These are phyloP conservation scores for Drosophila pseudotakahashii DNA, from an alignment of 2,888 invertebrate genomes.

Conservation along the genomic window DNA sequence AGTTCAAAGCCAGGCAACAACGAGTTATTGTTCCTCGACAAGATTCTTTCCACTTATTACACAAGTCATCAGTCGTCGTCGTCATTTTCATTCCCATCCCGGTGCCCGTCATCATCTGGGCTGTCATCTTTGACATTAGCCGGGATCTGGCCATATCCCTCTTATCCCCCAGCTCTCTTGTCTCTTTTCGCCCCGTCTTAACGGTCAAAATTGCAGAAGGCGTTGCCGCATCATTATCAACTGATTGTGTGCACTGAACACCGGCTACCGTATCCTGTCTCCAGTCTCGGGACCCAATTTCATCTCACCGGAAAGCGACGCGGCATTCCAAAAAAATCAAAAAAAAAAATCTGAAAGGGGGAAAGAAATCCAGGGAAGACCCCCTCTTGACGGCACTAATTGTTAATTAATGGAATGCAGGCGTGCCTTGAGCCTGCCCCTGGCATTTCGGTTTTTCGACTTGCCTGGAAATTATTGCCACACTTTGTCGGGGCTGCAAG, in stretches of 20 bases:
- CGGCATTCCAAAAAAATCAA: constrained; percentile 22
- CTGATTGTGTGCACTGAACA: constrained; percentile 51
- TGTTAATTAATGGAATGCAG: constrained; percentile 75
- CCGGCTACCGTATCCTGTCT: constrained; percentile 69
- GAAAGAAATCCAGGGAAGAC: constrained; percentile 2
- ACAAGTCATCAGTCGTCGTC: constrained; percentile 68
- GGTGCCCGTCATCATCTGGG: constrained; percentile 54
- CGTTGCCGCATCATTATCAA: constrained; percentile 75
- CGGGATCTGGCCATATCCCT: constrained; percentile 54
- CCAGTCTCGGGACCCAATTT: constrained; percentile 51
- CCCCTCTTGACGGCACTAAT: constrained; percentile 66
- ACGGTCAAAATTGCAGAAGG: constrained; percentile 66
- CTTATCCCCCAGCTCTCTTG: constrained; percentile 37
- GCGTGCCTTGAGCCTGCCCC: constrained; percentile 40
- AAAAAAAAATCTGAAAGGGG: not conserved
- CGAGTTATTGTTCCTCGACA: constrained; percentile 77
- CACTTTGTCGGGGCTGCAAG: constrained; percentile 34
- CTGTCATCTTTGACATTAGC: constrained; percentile 64
- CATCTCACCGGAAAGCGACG: constrained; percentile 58
- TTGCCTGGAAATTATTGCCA: constrained; percentile 38
- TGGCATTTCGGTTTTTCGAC: constrained; percentile 29
- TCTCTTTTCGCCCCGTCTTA: constrained; percentile 42
- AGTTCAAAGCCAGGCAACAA: constrained; percentile 72
- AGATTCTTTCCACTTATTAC: constrained; percentile 80
- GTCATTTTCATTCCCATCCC: constrained; percentile 29